Conservation (phyloP, 2,797 vertebrate genomes). For the Galaxias olidus region DNA sequence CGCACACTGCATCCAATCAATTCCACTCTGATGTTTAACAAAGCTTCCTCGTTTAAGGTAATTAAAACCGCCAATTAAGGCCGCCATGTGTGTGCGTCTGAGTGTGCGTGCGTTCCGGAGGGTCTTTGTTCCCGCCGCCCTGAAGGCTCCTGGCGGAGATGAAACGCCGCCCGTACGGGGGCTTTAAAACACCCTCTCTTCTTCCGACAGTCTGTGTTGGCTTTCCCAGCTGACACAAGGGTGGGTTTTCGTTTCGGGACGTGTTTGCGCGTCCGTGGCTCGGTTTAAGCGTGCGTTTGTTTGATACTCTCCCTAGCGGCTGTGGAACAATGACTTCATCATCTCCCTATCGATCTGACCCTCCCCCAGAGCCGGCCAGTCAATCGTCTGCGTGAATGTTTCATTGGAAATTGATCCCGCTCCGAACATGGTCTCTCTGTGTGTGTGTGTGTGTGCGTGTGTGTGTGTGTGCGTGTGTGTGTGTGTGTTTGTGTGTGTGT, state of each 20-base stretch:
- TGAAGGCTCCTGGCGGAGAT: too few species aligned
- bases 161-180: too few species aligned
- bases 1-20: conserved; percentile 67
- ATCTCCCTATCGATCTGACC: conserved; percentile 37
- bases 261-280: too few species aligned
- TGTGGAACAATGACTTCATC: conserved; percentile 44
- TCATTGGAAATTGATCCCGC: conserved; percentile 61
- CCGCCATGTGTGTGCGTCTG: conserved; percentile 12
- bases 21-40: conserved; percentile 70
- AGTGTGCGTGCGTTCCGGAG: not conserved
- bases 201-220: too few species aligned
- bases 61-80: conserved; percentile 65
- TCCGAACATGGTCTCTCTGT: conserved; percentile 31
- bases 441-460: conserved; percentile 1
- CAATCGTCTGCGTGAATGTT: conserved; percentile 51
- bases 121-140: conserved; percentile 47
- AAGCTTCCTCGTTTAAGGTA: conserved; percentile 65
- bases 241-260: too few species aligned
- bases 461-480: conserved; percentile 7
- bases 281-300: too few species aligned
- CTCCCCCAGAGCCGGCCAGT: conserved; percentile 40
- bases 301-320: too few species aligned
- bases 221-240: too few species aligned
- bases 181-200: too few species aligned
- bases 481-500: conserved; percentile 1